Evolutionary conservation across 2,113 vertebrate genomes (phyloP).

Genomic region (Pogona vitticeps): DNA sequence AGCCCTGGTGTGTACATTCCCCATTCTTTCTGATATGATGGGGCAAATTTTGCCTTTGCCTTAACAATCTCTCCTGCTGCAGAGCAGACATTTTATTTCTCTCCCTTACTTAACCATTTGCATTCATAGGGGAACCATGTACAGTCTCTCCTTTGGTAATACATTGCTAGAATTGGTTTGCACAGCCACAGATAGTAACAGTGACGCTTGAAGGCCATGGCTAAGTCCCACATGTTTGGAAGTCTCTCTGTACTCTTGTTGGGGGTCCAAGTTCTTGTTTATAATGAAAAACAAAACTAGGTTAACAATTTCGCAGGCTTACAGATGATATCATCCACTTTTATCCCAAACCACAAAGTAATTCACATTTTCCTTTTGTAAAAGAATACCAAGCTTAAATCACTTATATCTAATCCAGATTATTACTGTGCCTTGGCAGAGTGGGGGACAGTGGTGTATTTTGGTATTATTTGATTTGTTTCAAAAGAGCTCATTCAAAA

Average conservation of each 20-base stretch:
- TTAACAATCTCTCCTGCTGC: neutral
- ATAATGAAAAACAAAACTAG: neutral
- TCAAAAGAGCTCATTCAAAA: constrained; percentile 38
- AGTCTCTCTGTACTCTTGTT: neutral
- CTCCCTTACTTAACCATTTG: neutral
- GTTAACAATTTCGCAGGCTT: neutral
- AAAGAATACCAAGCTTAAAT: neutral
- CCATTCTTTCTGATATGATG: neutral
- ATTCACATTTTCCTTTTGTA: constrained; percentile 10
- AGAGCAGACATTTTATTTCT: neutral
- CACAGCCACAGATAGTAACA: neutral
- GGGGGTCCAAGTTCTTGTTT: neutral
- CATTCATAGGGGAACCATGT: neutral
- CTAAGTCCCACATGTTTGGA: neutral
- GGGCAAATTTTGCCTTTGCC: neutral
- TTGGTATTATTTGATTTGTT: neutral
- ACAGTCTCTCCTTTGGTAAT: neutral
- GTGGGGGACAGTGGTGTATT: constrained; percentile 14
- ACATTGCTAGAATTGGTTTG: neutral
- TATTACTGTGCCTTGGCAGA: neutral
- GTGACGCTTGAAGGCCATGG: neutral
- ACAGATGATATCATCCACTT: neutral
- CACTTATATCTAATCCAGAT: neutral
- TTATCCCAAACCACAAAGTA: neutral
- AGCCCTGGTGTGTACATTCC: too few relatives aligned